Evolutionary conservation across 2,888 invertebrate genomes (phyloP).

Genomic region (Meghimatium bilineatum): DNA sequence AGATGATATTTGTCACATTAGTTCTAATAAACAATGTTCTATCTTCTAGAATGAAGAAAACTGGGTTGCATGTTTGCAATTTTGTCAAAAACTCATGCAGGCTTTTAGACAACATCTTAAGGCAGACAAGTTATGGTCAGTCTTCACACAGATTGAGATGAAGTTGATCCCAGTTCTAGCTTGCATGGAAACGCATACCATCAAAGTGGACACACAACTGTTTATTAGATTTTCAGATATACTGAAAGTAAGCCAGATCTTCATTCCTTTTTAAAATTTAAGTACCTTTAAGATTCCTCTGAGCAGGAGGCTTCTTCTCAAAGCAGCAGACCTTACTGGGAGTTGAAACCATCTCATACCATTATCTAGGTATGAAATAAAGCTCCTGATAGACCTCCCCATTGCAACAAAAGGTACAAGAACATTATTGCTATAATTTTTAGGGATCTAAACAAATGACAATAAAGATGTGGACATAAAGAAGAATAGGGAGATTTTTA

Average conservation of each 20-base stretch:
- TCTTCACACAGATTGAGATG: constrained; percentile 67
- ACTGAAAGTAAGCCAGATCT: constrained; percentile 61
- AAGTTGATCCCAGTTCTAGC: constrained; percentile 67
- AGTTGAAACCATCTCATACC: too few species aligned
- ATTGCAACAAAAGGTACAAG: too few species aligned
- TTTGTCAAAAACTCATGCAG: constrained; percentile 47
- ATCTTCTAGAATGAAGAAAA: constrained; percentile 20
- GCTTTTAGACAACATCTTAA: constrained; percentile 56
- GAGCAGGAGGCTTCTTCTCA: too few species aligned
- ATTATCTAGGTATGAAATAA: too few species aligned
- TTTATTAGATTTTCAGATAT: constrained; percentile 63
- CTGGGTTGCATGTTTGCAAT: constrained; percentile 26
- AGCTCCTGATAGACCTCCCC: too few species aligned
- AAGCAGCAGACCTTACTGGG: too few species aligned
- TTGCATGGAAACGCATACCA: constrained; percentile 64
- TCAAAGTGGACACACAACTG: constrained; percentile 62
- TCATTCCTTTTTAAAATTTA: neutral
- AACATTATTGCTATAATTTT: too few species aligned
- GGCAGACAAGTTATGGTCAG: constrained; percentile 58
- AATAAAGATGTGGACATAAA: too few species aligned
- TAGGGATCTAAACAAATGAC: too few species aligned
- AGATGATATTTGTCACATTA: neutral
- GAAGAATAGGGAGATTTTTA: too few species aligned
- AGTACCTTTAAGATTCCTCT: neutral
- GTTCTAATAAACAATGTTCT: neutral